Base-by-base conservation (phyloP, 2,888 invertebrate species). In the Rhynchonema sp. region DNA sequence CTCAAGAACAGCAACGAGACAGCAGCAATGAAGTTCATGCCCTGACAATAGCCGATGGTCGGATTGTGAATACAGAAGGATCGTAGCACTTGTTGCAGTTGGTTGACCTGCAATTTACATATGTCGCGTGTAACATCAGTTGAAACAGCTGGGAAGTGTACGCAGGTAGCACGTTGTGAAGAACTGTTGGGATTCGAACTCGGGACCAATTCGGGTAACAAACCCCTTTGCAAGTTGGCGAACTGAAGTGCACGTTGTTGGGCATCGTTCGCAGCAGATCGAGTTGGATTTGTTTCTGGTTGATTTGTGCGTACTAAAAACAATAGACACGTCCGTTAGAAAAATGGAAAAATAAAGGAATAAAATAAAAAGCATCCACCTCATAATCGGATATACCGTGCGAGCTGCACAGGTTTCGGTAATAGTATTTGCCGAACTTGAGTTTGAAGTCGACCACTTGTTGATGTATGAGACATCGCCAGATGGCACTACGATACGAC, bases 221-320 rank as follows among this genome's bases (percentile, higher is more conserved):
- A 64, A 79, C 79, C 65, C 79, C 79, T 68, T 78, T 77, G 55
- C 76, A 74, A 29, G 74, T 73, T 6, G 72, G 69, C 29, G 74
- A 70, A 61, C 74, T 72, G 65, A 79, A 79, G 64, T 77, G 77
- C 49, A 78, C 72, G 65, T 79, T 79, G 59, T 70, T 72, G 1
- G 79, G 79, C 77, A 79, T 78, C 1, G 79, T 79, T 59, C 79
- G 66, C 67, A 78, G 71, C 25, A 79, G 68, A 65, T 79, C 79
- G 52, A 79, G 69, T 30, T 74, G 74, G 57, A 79, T 78, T 70
- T 79, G 79, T 66, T 78, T 77, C 63, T 76, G 70, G 66, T 78
- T 76, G 25, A 70, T 69, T 13, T 72, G 70, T n/a, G 75, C 74
- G 64, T 72, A 67, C 77, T 78, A 66, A 46, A 68, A 66, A 27